These are phyloP conservation scores for Chondrosia reniformis DNA, from an alignment of 37 sponge, comb jelly and placozoan genomes.

Conservation along the genomic window DNA sequence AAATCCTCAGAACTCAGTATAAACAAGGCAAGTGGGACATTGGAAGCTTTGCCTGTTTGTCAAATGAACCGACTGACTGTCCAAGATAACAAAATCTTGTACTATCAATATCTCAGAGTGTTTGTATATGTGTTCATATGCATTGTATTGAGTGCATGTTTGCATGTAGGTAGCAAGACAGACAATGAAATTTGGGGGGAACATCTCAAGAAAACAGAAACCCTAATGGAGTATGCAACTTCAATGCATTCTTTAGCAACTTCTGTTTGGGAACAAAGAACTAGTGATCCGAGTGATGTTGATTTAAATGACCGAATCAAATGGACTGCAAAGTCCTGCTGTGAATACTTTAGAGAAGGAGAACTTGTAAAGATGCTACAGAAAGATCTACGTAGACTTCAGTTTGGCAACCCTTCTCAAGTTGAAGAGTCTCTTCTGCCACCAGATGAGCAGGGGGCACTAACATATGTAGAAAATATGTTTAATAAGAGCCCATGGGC, in stretches of 20 bases:
- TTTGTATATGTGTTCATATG: too few relatives aligned
- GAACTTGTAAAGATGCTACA: conserved; percentile 31
- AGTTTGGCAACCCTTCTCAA: conserved; percentile 30
- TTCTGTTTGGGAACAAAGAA: conserved; percentile 36
- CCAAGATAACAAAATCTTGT: too few relatives aligned
- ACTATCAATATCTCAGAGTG: too few relatives aligned
- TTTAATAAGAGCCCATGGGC: background rate
- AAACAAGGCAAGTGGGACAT: too few relatives aligned
- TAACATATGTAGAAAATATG: background rate
- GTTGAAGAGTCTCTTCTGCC: background rate
- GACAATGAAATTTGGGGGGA: conserved; percentile 40
- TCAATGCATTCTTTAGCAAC: conserved; percentile 64
- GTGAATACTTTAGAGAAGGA: conserved; percentile 44
- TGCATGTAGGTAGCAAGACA: conserved; percentile 5
- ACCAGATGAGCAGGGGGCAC: conserved; percentile 15
- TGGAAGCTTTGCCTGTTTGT: too few relatives aligned
- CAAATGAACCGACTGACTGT: too few relatives aligned
- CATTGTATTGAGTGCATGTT: too few relatives aligned
- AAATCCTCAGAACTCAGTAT: too few relatives aligned
- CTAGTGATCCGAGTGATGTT: background rate
- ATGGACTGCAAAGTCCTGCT: conserved; percentile 58
- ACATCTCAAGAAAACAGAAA: conserved; percentile 27
- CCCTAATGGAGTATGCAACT: conserved; percentile 37
- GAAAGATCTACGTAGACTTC: conserved; percentile 54
- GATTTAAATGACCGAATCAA: conserved; percentile 38